Base-by-base conservation (phyloP, 1,140 invertebrate species). In the Rhyacophila brunnea region DNA sequence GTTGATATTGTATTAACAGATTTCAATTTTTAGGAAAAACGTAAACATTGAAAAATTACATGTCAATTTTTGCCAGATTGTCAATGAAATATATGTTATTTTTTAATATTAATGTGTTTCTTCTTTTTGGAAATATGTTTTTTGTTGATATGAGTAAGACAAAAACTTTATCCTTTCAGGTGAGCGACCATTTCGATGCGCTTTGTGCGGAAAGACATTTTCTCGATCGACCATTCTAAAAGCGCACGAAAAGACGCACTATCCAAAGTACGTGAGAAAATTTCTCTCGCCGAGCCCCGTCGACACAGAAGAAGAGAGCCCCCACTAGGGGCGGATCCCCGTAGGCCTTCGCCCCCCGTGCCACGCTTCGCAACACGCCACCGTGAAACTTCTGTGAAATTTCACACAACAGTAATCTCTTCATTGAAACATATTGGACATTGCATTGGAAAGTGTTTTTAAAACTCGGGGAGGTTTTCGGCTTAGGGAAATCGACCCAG, bases 231-330 rank as follows among this genome's bases (percentile, higher is more conserved):
- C 91, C 47, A 93, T 93, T 74, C 79, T 93, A 58, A 93, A 93
- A 73, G 90, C 91, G 65, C 92, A 94, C 76, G 91, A 93, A 75
- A 93, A 94, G 78, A 93, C 91, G 64, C 91, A 93, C 77, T 92
- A 90, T 80, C 91, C 90, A 55, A 93, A 93, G 77, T 92, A 91
- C 74, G 88, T 90, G 67, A 81, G 89, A 58, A 92, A 92, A 79
- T 92, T 89, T 77, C 81, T 92, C 36, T 91, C 90, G 64, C 89
- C 90, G 60, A 90, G 87, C 70, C 89, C 89, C 53, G 85, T 91
- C 66, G 89, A 92, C 68, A 88, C 87, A 48, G 85, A 88, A 68
- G 88, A 89, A 71, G 87, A 90, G 74, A 86, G 86, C 72, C 87
- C 87, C 65, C 86, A 86, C 76, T 83, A 82, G 81, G 70, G 60